phyloP scores from a whole-genome alignment of 2,797 vertebrate genomes.

The Ataeniobius toweri region DNA sequence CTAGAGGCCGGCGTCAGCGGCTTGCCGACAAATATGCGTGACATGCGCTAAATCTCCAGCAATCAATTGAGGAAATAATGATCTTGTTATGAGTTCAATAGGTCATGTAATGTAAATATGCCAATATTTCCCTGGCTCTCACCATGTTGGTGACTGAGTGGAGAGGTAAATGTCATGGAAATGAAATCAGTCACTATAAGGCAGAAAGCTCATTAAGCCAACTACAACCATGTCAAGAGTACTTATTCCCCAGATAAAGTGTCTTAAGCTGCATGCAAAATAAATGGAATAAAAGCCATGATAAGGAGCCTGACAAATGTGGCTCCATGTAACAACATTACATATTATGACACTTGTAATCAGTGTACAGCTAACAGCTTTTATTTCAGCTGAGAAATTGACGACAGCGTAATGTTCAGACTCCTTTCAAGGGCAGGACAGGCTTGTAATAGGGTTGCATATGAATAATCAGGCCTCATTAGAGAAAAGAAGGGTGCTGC shows the following conservation, averaged over 20 bases:
- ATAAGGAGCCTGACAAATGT: constrained; percentile 62
- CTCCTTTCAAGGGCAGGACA: constrained; percentile 19
- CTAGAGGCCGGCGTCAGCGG: constrained; percentile 39
- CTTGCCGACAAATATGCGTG: constrained; percentile 42
- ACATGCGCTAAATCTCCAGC: constrained; percentile 51
- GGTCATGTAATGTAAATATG: constrained; percentile 20
- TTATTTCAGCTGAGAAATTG: constrained; percentile 14
- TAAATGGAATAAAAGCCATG: constrained; percentile 57
- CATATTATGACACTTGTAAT: constrained; percentile 59
- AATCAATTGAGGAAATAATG: constrained; percentile 70
- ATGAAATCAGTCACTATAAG: constrained; percentile 78
- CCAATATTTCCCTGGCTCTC: constrained; percentile 22
- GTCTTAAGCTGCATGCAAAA: constrained; percentile 60
- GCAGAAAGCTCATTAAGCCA: constrained; percentile 72
- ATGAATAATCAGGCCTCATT: constrained; percentile 23
- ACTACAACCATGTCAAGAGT: constrained; percentile 68
- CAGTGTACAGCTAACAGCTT: constrained; percentile 30
- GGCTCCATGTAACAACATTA: constrained; percentile 45
- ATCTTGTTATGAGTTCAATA: constrained; percentile 60
- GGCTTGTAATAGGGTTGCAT: constrained; percentile 7
- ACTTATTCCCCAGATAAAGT: constrained; percentile 70
- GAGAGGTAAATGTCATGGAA: constrained; percentile 76
- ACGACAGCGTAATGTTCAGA: not conserved
- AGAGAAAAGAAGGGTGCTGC: constrained; percentile 7
- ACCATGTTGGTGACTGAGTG: constrained; percentile 62